phyloP scores from a whole-genome alignment of 2,113 vertebrate genomes.

The Setophaga petechia region DNA sequence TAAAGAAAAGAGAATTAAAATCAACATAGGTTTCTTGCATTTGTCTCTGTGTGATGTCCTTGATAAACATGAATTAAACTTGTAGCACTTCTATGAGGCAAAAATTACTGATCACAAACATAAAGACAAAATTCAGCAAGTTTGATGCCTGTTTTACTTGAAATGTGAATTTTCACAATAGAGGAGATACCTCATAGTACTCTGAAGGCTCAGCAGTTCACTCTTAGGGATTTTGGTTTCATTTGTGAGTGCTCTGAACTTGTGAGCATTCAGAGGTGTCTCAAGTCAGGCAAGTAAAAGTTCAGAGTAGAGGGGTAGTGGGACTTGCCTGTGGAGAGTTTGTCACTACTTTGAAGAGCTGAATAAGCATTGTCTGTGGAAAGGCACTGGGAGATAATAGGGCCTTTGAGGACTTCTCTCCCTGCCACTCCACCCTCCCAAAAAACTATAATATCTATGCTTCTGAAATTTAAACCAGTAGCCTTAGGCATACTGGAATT shows the following conservation, averaged over 20 bases:
- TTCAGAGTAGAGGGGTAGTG: neutral
- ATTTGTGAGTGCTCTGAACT: neutral
- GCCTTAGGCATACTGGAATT: neutral
- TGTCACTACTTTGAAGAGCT: neutral
- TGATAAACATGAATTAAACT: neutral
- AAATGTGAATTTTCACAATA: neutral
- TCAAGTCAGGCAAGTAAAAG: neutral
- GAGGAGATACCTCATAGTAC: neutral
- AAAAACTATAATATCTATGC: neutral
- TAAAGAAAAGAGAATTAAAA: neutral
- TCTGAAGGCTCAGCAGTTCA: neutral
- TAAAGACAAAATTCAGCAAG: neutral
- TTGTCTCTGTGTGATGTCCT: neutral
- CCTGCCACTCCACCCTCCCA: neutral
- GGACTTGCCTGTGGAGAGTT: neutral
- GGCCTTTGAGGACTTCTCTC: neutral
- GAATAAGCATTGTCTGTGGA: neutral
- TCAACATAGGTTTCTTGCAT: neutral
- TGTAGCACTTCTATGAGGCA: neutral
- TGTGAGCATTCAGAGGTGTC: neutral
- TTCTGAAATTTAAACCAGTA: neutral
- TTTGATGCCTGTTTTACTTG: neutral
- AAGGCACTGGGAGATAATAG: neutral
- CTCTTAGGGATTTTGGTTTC: neutral
- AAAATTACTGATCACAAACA: neutral